phyloP scores from a whole-genome alignment of 2,888 invertebrate species.

The Coelopa pilipes region DNA sequence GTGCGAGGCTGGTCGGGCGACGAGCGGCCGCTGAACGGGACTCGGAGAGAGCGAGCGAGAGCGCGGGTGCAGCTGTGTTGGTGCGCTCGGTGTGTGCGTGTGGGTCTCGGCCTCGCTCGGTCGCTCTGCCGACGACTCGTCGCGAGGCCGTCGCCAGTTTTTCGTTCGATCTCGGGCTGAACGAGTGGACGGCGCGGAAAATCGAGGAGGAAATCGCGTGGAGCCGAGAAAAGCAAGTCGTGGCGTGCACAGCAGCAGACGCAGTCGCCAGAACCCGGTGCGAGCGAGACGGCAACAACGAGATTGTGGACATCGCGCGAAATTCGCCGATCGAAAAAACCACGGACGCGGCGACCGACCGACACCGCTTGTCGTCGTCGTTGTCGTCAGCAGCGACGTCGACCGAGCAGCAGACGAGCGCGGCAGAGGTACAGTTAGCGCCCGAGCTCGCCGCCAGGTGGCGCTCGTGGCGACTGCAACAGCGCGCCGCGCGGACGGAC shows the following conservation, averaged over 20 bases:
- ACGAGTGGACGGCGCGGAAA: constrained; percentile 14
- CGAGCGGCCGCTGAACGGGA: too few species aligned
- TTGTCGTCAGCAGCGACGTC: background rate
- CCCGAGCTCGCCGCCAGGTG: constrained; percentile 26
- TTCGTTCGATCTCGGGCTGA: constrained; percentile 28
- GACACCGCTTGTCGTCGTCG: background rate
- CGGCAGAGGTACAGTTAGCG: constrained; percentile 34
- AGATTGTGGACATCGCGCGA: background rate
- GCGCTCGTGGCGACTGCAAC: constrained; percentile 7
- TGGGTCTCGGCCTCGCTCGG: constrained; percentile 4
- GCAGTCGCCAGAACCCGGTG: background rate
- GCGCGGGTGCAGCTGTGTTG: background rate
- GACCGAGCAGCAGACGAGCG: constrained; percentile 5
- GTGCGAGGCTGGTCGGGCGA: too few species aligned
- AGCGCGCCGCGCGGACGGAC: background rate
- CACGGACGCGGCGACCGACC: too few species aligned
- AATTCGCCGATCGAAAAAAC: background rate
- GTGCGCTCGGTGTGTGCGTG: constrained; percentile 19
- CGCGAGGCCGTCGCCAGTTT: constrained; percentile 22
- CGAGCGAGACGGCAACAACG: background rate
- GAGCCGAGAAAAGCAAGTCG: background rate
- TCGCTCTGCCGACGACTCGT: constrained; percentile 8
- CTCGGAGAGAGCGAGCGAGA: too few species aligned
- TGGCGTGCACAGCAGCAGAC: background rate
- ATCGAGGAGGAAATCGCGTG: background rate